These are phyloP conservation scores for Thamnaconus septentrionalis DNA, from an alignment of 2,113 vertebrate genomes.

Conservation along the genomic window DNA sequence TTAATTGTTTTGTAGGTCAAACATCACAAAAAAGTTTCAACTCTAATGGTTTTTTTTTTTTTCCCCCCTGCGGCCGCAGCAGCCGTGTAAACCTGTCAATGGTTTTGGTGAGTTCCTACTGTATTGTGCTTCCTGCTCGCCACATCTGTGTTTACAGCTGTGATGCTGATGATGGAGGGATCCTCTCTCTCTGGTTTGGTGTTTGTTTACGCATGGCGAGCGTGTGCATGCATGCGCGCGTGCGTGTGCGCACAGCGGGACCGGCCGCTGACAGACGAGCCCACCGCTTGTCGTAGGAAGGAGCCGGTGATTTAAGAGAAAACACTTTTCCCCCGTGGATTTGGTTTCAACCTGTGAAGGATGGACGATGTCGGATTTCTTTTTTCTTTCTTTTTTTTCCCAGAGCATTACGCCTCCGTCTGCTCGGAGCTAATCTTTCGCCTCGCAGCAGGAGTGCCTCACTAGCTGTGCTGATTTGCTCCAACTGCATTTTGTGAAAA, in stretches of 20 bases:
- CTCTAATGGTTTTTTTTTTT: not conserved
- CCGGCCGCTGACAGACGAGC: slow-evolving; percentile 37
- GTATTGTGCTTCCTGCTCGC: slow-evolving; percentile 20
- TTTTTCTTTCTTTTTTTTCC: not conserved
- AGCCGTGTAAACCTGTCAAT: slow-evolving; percentile 1
- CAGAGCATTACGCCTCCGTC: not conserved
- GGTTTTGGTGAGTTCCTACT: slow-evolving; percentile 8
- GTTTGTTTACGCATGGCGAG: slow-evolving; percentile 47
- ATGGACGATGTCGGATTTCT: not conserved
- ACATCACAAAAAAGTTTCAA: not conserved
- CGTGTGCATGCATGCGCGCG: slow-evolving; percentile 9
- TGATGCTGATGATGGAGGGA: slow-evolving; percentile 41
- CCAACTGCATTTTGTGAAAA: too few relatives aligned
- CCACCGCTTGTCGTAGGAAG: slow-evolving; percentile 25
- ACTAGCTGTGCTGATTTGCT: too few relatives aligned
- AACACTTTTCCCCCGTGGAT: not conserved
- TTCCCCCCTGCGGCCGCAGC: not conserved
- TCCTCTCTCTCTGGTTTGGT: slow-evolving; percentile 34
- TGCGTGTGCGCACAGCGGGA: slow-evolving; percentile 36
- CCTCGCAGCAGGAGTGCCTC: too few relatives aligned
- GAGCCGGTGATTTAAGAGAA: slow-evolving; percentile 5
- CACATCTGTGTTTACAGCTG: slow-evolving; percentile 68
- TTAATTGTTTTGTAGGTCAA: slow-evolving; percentile 30
- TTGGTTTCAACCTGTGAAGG: too few relatives aligned
- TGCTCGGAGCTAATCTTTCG: too few relatives aligned